phyloP scores from a whole-genome alignment of 2,888 invertebrate genomes.

The Heliconius ismenius region DNA sequence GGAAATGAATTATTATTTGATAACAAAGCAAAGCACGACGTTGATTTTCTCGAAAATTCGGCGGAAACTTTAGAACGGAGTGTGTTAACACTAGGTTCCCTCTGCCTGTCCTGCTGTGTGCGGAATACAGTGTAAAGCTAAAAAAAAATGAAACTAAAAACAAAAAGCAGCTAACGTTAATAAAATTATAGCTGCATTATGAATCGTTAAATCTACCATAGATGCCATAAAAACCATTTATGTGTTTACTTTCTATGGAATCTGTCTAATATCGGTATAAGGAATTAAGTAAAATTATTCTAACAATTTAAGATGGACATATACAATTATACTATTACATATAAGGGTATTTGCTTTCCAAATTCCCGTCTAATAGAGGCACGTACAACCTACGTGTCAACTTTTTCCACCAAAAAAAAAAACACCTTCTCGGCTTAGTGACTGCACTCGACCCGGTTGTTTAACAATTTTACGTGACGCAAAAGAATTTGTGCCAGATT shows the following conservation, averaged over 20 bases:
- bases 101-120: too few relatives aligned
- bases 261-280: not conserved
- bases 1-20: too few relatives aligned
- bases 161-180: not conserved
- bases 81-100: too few relatives aligned
- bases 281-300: slow-evolving; percentile 3
- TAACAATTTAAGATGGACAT: slow-evolving; percentile 1
- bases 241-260: not conserved
- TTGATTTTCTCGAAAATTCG: too few relatives aligned
- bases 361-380: slow-evolving; percentile 23
- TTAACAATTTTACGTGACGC: slow-evolving; percentile 63
- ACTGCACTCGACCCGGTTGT: slow-evolving; percentile 65
- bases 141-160: not conserved
- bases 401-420: slow-evolving; percentile 51
- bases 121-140: too few relatives aligned
- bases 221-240: not conserved
- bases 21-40: too few relatives aligned
- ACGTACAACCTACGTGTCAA: slow-evolving; percentile 42
- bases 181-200: not conserved
- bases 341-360: slow-evolving; percentile 24
- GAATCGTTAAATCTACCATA: slow-evolving; percentile 1
- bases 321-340: not conserved
- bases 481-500: slow-evolving; percentile 71
- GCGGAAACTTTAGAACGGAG: too few relatives aligned
- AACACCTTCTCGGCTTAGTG: slow-evolving; percentile 47